Evolutionary conservation across 2,888 invertebrate genomes (phyloP).

Genomic region (Stenodera caucasica): DNA sequence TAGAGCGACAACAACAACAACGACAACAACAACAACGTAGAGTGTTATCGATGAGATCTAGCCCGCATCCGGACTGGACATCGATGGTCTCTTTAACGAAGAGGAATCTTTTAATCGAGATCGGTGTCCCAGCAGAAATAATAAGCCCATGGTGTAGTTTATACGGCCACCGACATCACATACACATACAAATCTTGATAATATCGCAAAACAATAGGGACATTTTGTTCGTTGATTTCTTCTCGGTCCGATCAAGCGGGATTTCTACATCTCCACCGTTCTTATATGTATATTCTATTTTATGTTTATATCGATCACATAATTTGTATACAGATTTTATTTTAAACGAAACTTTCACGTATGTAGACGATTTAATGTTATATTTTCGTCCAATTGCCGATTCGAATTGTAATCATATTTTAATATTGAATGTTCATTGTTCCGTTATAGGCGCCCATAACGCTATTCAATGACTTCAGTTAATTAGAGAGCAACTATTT

Average conservation of each 20-base stretch:
- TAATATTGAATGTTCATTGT: slow-evolving; percentile 45
- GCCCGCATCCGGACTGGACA: slow-evolving; percentile 31
- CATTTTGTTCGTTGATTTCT: slow-evolving; percentile 45
- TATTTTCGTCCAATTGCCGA: no score
- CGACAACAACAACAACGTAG: background rate
- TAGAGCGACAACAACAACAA: background rate
- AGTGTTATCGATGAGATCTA: background rate
- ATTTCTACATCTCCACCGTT: slow-evolving; percentile 24
- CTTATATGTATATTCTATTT: background rate
- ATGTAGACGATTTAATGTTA: no score
- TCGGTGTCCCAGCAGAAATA: slow-evolving; percentile 44
- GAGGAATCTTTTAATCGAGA: slow-evolving; percentile 49
- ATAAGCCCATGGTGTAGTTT: slow-evolving; percentile 47
- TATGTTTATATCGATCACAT: slow-evolving; percentile 3
- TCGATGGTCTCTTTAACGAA: slow-evolving; percentile 52
- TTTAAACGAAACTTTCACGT: background rate
- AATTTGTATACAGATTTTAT: background rate
- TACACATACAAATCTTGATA: slow-evolving; percentile 37
- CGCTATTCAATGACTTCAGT: slow-evolving; percentile 40
- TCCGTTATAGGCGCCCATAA: slow-evolving; percentile 46
- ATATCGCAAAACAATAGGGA: slow-evolving; percentile 46
- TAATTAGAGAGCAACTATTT: slow-evolving; percentile 48
- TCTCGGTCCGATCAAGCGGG: slow-evolving; percentile 21
- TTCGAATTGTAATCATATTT: slow-evolving; percentile 41
- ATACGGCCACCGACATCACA: slow-evolving; percentile 39